Conservation (phyloP, 2,797 vertebrate genomes). For the Nyctibius grandis region DNA sequence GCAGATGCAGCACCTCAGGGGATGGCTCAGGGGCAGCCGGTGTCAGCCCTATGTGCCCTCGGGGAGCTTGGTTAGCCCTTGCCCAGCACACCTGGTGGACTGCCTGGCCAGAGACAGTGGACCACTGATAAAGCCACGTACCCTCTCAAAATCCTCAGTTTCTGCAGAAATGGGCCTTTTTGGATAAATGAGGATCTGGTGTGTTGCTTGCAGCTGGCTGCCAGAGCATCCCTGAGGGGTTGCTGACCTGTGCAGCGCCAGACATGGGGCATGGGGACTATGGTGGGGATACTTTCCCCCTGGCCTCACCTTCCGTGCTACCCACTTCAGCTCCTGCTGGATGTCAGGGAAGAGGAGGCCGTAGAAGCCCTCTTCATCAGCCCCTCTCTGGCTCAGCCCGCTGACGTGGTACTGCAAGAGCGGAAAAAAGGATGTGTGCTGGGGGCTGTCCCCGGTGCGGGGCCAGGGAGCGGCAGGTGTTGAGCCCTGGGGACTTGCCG, state of each 20-base stretch:
- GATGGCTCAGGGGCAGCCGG: not conserved
- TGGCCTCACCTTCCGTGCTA: slow-evolving; percentile 64
- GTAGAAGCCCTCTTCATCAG: slow-evolving; percentile 73
- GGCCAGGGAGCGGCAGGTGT: too few species aligned
- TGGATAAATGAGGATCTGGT: too few species aligned
- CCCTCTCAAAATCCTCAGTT: not conserved
- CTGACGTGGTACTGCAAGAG: slow-evolving; percentile 72
- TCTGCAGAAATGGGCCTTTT: not conserved
- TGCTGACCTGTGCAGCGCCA: not conserved
- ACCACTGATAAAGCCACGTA: too few species aligned
- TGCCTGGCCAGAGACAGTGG: not conserved
- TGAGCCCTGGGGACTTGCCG: too few species aligned
- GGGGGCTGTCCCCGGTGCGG: rapidly evolving
- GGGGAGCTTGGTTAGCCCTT: too few species aligned
- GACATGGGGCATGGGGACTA: not conserved
- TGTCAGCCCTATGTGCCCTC: not conserved
- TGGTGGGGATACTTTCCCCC: rapidly evolving
- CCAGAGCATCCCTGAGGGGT: too few species aligned
- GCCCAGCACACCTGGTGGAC: not conserved
- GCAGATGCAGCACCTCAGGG: slow-evolving; percentile 73
- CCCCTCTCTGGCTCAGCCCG: slow-evolving; percentile 76
- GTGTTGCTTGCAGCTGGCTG: not conserved
- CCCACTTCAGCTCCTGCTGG: slow-evolving; percentile 61
- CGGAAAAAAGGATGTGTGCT: not conserved
- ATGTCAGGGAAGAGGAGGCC: slow-evolving; percentile 78